A percentile compares a stretch with the other conserved stretches of the same genome.
phyloP scores from a whole-genome alignment of 2,888 invertebrate species.

The Crioceris asparagi region DNA sequence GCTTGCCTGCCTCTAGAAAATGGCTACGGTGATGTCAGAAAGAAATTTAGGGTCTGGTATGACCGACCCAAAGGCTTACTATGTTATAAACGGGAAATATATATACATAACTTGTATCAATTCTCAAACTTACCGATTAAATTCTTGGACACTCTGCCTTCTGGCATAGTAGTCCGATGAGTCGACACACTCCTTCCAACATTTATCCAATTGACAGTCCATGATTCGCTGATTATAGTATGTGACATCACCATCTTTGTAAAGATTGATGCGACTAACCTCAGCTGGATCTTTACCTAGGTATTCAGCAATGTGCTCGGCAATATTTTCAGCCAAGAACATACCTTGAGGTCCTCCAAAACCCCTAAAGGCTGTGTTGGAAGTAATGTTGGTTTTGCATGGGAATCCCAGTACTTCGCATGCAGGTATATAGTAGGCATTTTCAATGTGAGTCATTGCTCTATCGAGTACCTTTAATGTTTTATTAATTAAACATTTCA shows the following conservation, averaged over 20 bases:
- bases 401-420: slow-evolving; percentile 57
- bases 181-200: slow-evolving; percentile 68
- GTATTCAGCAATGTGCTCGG: slow-evolving; percentile 63
- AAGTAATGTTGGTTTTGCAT: slow-evolving; percentile 83
- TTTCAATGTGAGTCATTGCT: slow-evolving; percentile 74
- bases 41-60: too few species aligned
- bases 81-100: too few species aligned
- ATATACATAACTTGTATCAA: too few species aligned
- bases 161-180: slow-evolving; percentile 55
- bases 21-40: too few species aligned
- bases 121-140: slow-evolving; percentile 58
- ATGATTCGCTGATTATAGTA: slow-evolving; percentile 65
- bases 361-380: slow-evolving; percentile 88
- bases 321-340: slow-evolving; percentile 71
- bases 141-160: slow-evolving; percentile 48
- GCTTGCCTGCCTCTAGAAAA: too few species aligned
- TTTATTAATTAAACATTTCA: slow-evolving; percentile 1
- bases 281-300: slow-evolving; percentile 53
- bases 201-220: slow-evolving; percentile 59
- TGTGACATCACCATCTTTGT: slow-evolving; percentile 64
- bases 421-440: slow-evolving; percentile 71
- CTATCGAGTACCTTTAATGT: slow-evolving; percentile 67
- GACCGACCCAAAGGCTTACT: too few species aligned
- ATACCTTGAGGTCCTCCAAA: slow-evolving; percentile 89
- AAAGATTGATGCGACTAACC: slow-evolving; percentile 65